These are phyloP conservation scores for Halisarca cf. caerulea DNA, from an alignment of 37 sponge, comb jelly and placozoan species.

Conservation along the genomic window DNA sequence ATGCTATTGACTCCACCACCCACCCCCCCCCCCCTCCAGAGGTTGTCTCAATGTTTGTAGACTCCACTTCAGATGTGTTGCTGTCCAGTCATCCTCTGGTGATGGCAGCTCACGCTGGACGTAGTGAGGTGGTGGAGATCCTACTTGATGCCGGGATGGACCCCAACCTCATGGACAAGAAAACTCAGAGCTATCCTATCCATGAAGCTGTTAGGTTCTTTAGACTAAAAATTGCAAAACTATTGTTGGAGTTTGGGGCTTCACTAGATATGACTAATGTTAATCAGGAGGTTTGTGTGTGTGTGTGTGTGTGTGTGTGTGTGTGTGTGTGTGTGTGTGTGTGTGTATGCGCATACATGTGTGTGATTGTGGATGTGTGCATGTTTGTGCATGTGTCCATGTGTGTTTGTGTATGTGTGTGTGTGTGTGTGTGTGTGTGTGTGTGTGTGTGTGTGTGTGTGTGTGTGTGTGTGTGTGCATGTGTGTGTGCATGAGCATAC, in stretches of 20 bases:
- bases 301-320: no score
- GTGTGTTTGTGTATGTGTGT: no score
- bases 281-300: slow-evolving; percentile 48
- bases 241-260: slow-evolving; percentile 80
- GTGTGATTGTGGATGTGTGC: not conserved
- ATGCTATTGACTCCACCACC: not conserved
- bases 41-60: slow-evolving; percentile 74
- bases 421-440: no score
- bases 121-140: slow-evolving; percentile 65
- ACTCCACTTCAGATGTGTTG: slow-evolving; percentile 56
- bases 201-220: slow-evolving; percentile 80
- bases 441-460: not conserved
- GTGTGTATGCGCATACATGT: not conserved
- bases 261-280: slow-evolving; percentile 38
- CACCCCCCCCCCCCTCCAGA: no score
- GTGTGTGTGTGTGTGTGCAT: not conserved
- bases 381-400: not conserved
- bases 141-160: slow-evolving; percentile 77
- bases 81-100: slow-evolving; percentile 7
- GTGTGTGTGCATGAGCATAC: not conserved
- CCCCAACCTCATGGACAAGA: slow-evolving; percentile 57
- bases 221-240: slow-evolving; percentile 63
- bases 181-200: slow-evolving; percentile 51
- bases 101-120: slow-evolving; percentile 26
- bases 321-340: not conserved